Conservation (phyloP, 2,797 vertebrate species). For the Acipenser transmontanus region DNA sequence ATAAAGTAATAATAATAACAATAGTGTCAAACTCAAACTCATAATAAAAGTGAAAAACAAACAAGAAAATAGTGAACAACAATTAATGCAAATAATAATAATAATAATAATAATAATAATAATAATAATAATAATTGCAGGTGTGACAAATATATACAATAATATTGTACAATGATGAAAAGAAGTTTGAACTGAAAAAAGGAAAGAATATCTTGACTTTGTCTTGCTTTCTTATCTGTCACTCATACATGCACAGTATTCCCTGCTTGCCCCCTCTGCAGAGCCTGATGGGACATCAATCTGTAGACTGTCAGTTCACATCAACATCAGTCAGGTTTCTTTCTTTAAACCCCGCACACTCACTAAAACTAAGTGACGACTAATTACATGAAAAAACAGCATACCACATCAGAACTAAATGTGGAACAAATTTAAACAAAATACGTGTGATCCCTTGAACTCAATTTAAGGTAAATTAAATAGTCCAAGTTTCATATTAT, state of each 20-base stretch:
- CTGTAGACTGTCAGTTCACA: conserved; percentile 15
- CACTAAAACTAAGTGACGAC: conserved; percentile 10
- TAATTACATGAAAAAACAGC: conserved; percentile 6
- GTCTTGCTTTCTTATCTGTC: conserved; percentile 7
- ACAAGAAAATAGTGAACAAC: too few relatives aligned
- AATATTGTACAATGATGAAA: not conserved
- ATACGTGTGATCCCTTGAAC: not conserved
- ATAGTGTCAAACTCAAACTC: too few relatives aligned
- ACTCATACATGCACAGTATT: conserved; percentile 1
- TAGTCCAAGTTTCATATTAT: not conserved
- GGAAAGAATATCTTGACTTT: not conserved
- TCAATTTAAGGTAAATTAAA: not conserved
- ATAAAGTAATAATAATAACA: too few relatives aligned
- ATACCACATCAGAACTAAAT: conserved; percentile 3
- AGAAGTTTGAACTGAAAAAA: conserved; percentile 2
- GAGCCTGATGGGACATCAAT: conserved; percentile 16
- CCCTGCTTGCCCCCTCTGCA: not conserved
- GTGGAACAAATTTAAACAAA: conserved; percentile 12
- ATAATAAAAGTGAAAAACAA: too few relatives aligned
- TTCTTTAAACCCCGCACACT: conserved; percentile 3
- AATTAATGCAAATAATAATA: too few relatives aligned
- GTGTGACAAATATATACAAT: too few relatives aligned
- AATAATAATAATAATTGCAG: too few relatives aligned
- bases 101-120: too few relatives aligned
- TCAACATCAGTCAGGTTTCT: conserved; percentile 12